A percentile compares a stretch with the other conserved stretches of the same genome.
Conservation (phyloP, 2,888 invertebrate genomes). For the Cantharis nigra region DNA sequence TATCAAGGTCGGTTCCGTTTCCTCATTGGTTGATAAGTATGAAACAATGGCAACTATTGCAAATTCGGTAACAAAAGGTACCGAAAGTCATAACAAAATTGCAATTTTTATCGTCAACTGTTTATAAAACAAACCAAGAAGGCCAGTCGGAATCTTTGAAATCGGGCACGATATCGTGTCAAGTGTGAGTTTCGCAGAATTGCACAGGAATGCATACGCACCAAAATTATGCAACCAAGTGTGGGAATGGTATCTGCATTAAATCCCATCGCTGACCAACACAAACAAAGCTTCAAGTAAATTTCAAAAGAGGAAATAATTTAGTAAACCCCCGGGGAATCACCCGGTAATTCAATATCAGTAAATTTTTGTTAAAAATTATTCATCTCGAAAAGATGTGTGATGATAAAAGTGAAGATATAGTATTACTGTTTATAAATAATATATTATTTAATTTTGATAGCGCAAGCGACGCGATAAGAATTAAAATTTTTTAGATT, state of each 20-base stretch:
- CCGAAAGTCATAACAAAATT: background rate
- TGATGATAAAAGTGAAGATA: background rate
- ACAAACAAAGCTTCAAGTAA: background rate
- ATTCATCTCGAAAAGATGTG: background rate
- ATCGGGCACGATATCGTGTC: background rate
- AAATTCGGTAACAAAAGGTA: background rate
- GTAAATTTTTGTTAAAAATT: background rate
- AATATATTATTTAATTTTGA: background rate
- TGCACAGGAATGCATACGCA: constrained; percentile 33
- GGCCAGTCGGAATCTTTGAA: background rate
- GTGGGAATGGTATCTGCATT: background rate
- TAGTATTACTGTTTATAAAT: background rate
- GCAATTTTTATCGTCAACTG: too few species aligned
- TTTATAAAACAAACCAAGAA: background rate
- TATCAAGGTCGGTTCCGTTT: background rate
- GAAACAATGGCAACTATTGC: background rate
- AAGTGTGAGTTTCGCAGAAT: constrained; percentile 29
- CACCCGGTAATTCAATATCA: background rate
- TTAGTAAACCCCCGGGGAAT: too few species aligned
- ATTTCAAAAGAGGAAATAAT: too few species aligned
- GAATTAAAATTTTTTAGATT: background rate
- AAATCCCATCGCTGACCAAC: background rate
- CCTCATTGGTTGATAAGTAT: background rate
- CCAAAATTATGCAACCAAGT: constrained; percentile 14
- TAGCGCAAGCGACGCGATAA: background rate